Base-by-base conservation (phyloP, 2,113 vertebrate genomes). In the Pardalotus punctatus region DNA sequence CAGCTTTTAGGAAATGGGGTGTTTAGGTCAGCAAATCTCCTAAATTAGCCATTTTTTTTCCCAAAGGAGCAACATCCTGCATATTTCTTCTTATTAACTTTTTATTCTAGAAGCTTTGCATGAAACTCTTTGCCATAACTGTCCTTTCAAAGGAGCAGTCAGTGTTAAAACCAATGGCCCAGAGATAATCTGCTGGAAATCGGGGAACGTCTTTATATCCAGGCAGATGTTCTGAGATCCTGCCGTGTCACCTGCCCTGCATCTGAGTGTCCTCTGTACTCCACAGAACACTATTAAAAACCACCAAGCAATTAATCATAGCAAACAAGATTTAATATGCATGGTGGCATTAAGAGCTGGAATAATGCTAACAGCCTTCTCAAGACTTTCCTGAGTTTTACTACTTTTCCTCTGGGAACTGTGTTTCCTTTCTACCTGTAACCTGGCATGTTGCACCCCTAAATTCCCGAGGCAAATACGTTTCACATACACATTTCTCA, bases 241-340 rank as follows among this genome's bases (percentile, higher is more conserved):
- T 82, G 64, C 29, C 12, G 14, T 86, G 67, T 88, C 94, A 92
- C 86, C 85, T 97, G 83, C 94, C 69, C 90, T 45, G 67, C 64
- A 82, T 62, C 42, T 47, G 36, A 43, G 48, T 93, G 71, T 89
- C 86, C 85, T 96, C 81, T 91, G 36, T 86, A 61, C 71, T 91
- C 81, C 70, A 74, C 36, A 70, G 86, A 86, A 83, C 45, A 64
- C 64, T 54, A 90, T 94, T 88, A 89, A 95, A 96, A 28, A 35
- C 13, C 31, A 48, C 28, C 53, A 5, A 82, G 74, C 48, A 79
- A 82, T 84, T 88, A 87, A 58, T 77, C 50, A 61, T 79, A 91
- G 90, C 95, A 96, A 97, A 94, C 73, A 96, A 92, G 80, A 96
- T 88, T 95, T 94, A 86, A 96, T 93, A 92, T 85, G 70, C 43